Evolutionary conservation across 2,113 vertebrate genomes (phyloP), one percentile per base, ranked within the genome.

Genomic region (Onychostoma macrolepis): DNA sequence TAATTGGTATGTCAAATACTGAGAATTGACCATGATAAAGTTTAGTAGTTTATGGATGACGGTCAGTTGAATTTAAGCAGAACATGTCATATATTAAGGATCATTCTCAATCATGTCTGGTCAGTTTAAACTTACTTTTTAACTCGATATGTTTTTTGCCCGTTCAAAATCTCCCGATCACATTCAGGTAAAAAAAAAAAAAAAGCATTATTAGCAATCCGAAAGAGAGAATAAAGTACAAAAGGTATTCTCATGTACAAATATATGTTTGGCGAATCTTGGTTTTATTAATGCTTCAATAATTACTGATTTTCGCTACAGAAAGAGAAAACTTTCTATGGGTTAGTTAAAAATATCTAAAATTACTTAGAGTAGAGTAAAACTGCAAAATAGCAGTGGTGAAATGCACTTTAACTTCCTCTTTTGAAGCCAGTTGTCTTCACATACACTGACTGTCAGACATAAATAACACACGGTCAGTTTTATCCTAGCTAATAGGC

Each of bases 391-490:
- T 0, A 50, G n/a, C 38, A 45, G 13, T 33, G 9, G 8, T 17
- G n/a, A 30, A 67, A 82, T 11, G 36, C 80, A 53, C 48, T 78
- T 78, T 53, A 21, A 30, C 48, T 33, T 78, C 76, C 76, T 78
- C 76, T 78, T 28, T 53, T 78, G 72, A 61, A 45, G 24, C 69
- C 9, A 4, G 11, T 6, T 13, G n/a, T 65, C 28, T 4, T 63
- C 24, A 38, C 19, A 13, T 43, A 9, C n/a, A 69, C 26, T 82
- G 63, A 53, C 67, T n/a, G 43, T 30, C 65, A 71, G 24, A 83
- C 63, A 15, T 26, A 45, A 50, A 61, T 69, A 24, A 48, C 28
- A 21, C 2, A 50, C 56, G 45, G 28, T 0, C n/a, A 50, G 38
- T 30, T 28, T 81, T 19, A 65, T 48, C 43, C n/a, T 13, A 65